Evolutionary conservation across 1,140 invertebrate genomes (phyloP).

Genomic region (Aphaenogaster floridana): DNA sequence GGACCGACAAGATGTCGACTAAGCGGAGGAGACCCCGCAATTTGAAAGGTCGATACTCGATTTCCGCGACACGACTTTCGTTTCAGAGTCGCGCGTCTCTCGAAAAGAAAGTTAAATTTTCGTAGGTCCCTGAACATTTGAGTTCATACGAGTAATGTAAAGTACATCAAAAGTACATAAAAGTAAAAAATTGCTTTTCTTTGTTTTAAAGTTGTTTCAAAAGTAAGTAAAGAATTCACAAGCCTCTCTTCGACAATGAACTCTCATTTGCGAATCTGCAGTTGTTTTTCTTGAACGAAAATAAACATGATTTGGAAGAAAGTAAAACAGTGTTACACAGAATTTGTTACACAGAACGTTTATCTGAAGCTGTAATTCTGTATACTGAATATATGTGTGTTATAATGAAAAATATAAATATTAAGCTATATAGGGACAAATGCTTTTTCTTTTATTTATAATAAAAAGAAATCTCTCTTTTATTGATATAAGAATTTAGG

Average conservation of each 20-base stretch:
- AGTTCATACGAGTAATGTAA: conserved; percentile 35
- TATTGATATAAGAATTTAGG: background rate
- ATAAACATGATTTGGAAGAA: background rate
- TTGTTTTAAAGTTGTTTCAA: background rate
- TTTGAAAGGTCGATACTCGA: conserved; percentile 68
- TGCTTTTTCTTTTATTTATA: background rate
- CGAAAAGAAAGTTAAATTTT: conserved; percentile 39
- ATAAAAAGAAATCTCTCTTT: background rate
- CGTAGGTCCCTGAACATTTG: background rate
- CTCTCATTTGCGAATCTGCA: background rate
- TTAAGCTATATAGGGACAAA: background rate
- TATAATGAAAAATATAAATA: background rate
- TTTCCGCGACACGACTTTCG: conserved; percentile 40
- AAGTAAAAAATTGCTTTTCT: conserved; percentile 25
- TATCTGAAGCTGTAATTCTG: too few species aligned
- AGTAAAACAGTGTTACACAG: too few species aligned
- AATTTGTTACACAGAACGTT: too few species aligned
- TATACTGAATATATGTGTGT: background rate
- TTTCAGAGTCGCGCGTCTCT: conserved; percentile 9
- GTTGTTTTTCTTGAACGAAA: background rate
- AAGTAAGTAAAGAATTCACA: background rate
- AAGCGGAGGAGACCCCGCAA: conserved; percentile 53
- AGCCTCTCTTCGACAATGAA: background rate
- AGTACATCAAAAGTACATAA: background rate
- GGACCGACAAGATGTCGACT: conserved; percentile 76